phyloP scores from a whole-genome alignment of 1,140 invertebrate genomes.

The Rhyacophila brunnea region DNA sequence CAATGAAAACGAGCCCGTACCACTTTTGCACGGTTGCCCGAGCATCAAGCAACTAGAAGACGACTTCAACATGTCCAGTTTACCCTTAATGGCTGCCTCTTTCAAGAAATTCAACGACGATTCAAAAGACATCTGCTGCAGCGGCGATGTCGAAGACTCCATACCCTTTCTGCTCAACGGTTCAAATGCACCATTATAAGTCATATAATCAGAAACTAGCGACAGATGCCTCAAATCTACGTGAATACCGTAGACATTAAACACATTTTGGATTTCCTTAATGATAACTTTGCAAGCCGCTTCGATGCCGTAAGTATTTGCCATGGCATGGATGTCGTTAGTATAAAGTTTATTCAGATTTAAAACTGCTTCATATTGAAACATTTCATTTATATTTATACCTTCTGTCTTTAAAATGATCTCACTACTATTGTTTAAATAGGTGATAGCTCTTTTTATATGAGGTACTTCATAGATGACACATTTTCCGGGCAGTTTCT shows the following conservation, averaged over 20 bases:
- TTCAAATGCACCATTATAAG: constrained; percentile 84
- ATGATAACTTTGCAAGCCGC: constrained; percentile 89
- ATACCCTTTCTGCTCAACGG: constrained; percentile 91
- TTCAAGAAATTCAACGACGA: constrained; percentile 86
- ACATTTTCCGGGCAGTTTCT: constrained; percentile 68
- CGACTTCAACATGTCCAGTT: constrained; percentile 74
- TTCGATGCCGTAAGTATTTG: constrained; percentile 92
- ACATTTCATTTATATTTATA: constrained; percentile 90
- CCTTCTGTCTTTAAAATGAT: constrained; percentile 89
- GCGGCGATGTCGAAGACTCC: constrained; percentile 80
- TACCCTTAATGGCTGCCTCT: constrained; percentile 71
- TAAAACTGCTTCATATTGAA: constrained; percentile 76
- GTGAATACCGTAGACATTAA: constrained; percentile 93
- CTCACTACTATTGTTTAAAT: constrained; percentile 58
- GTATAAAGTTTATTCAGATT: constrained; percentile 86
- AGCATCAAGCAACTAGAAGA: constrained; percentile 88
- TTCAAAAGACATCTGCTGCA: constrained; percentile 99
- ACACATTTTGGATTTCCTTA: constrained; percentile 89
- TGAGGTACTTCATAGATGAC: constrained; percentile 78
- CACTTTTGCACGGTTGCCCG: constrained; percentile 77
- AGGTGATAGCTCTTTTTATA: constrained; percentile 82
- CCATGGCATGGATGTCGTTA: constrained; percentile 93
- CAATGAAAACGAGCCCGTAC: constrained; percentile 78
- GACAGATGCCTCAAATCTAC: constrained; percentile 93
- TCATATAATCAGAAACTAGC: constrained; percentile 98